Conservation (phyloP, 2,888 invertebrate species). For the Dinocampus coccinellae region DNA sequence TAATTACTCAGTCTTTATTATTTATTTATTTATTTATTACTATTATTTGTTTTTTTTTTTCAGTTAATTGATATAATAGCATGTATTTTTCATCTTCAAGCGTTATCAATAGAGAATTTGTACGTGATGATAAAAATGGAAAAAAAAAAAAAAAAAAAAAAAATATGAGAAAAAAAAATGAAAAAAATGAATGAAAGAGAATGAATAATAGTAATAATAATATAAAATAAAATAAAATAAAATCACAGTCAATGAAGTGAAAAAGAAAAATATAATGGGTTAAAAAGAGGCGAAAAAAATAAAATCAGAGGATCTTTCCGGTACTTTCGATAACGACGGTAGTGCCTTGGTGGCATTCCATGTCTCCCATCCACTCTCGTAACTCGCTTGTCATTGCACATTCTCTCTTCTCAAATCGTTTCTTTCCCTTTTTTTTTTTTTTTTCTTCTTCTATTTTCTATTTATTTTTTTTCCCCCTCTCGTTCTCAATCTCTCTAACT, state of each 20-base stretch:
- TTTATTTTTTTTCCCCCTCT: not conserved
- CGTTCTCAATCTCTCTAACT: not conserved
- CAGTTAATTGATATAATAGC: not conserved
- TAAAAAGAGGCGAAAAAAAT: not conserved
- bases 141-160: not conserved
- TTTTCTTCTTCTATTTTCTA: not conserved
- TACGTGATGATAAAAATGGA: not conserved
- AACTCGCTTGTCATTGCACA: conserved; percentile 28
- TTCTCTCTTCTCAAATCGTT: conserved; percentile 15
- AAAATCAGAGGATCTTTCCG: conserved; percentile 55
- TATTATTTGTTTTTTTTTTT: not conserved
- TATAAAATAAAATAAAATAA: not conserved
- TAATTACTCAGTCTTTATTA: conserved; percentile 24
- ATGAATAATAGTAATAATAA: too few species aligned
- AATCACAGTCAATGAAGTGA: not conserved
- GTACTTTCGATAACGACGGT: conserved; percentile 55
- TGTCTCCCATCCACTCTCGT: conserved; percentile 50
- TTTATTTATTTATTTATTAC: not conserved
- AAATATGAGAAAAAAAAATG: not conserved
- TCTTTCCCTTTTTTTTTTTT: conserved; percentile 22
- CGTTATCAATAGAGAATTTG: not conserved
- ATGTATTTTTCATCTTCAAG: too few species aligned
- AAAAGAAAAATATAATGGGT: not conserved
- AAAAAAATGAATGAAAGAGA: too few species aligned
- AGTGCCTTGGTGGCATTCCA: conserved; percentile 52